Conservation (phyloP, 2,888 invertebrate genomes). For the Nudaria mundana region DNA sequence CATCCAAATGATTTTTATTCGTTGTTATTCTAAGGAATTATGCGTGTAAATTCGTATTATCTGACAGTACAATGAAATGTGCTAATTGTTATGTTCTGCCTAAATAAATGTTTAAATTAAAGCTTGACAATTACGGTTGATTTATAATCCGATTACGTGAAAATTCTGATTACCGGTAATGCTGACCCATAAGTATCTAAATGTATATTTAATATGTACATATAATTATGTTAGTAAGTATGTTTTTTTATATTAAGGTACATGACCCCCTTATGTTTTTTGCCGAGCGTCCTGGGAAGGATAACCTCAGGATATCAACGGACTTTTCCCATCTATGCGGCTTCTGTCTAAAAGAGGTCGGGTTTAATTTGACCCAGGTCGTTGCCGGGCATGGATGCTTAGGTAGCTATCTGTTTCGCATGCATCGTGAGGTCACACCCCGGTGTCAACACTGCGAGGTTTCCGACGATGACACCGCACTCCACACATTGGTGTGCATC, state of each 20-base stretch:
- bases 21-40: slow-evolving; percentile 30
- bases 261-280: no score
- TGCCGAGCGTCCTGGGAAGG: no score
- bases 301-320: no score
- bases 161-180: slow-evolving; percentile 1
- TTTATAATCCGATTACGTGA: slow-evolving; percentile 3
- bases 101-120: slow-evolving; percentile 9
- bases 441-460: no score
- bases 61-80: slow-evolving; percentile 16
- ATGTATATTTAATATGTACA: neutral
- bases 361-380: no score
- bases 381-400: no score
- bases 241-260: no score
- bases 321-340: no score
- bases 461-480: no score
- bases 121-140: neutral
- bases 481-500: no score
- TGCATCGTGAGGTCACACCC: no score
- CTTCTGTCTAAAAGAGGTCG: neutral
- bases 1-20: slow-evolving; percentile 10
- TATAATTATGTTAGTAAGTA: neutral
- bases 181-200: neutral
- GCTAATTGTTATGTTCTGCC: slow-evolving; percentile 8
- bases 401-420: no score
- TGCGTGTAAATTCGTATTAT: slow-evolving; percentile 18